These are phyloP conservation scores for Andrena trimmerana DNA, from an alignment of 2,888 invertebrate species.

Conservation along the genomic window DNA sequence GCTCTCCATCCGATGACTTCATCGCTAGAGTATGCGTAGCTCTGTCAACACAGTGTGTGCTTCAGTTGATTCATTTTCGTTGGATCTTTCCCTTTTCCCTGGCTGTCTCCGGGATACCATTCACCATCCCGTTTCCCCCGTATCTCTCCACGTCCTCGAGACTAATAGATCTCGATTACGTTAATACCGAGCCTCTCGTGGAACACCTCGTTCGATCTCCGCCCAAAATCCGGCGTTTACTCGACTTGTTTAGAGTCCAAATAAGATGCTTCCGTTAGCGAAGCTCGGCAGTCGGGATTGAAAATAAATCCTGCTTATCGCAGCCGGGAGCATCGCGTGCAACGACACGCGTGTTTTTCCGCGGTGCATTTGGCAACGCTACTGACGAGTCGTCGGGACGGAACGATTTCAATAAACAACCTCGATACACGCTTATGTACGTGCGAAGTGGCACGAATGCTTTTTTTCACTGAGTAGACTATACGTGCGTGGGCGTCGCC, in stretches of 20 bases:
- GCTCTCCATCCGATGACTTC: background rate
- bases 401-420: constrained; percentile 64
- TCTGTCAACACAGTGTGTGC: background rate
- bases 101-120: background rate
- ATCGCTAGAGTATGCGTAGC: background rate
- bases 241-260: background rate
- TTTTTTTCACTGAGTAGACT: constrained; percentile 46
- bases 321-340: constrained; percentile 26
- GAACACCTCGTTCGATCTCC: background rate
- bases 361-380: constrained; percentile 24
- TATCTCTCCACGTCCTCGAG: background rate
- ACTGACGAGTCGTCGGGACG: constrained; percentile 47
- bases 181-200: no score
- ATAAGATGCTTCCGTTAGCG: background rate
- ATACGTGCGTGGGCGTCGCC: constrained; percentile 61
- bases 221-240: background rate
- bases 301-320: constrained; percentile 42
- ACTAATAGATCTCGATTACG: no score
- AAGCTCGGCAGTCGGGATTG: background rate
- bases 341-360: constrained; percentile 20
- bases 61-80: background rate
- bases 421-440: constrained; percentile 55
- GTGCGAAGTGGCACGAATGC: constrained; percentile 59
- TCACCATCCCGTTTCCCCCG: background rate
- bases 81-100: background rate